Percentiles rank a stretch among this genome's conserved stretches.
phyloP scores from a whole-genome alignment of 2,888 invertebrate genomes.

The Leptinotarsa tumamoca region DNA sequence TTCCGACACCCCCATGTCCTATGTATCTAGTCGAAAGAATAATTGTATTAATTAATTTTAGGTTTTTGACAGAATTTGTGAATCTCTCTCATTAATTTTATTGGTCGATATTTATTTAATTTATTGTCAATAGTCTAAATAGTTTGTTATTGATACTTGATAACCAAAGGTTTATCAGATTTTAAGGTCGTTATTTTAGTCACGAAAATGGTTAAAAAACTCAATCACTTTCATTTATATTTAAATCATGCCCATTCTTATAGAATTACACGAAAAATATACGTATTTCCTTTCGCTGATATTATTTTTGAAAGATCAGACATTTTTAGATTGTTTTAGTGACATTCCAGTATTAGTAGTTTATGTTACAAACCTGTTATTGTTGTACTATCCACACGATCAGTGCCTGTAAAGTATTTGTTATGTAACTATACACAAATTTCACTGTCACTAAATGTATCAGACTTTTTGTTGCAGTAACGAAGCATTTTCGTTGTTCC shows the following conservation, averaged over 20 bases:
- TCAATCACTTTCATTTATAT: constrained; percentile 48
- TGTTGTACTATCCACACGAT: constrained; percentile 27
- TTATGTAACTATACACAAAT: constrained; percentile 15
- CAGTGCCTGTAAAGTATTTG: constrained; percentile 20
- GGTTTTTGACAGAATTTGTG: constrained; percentile 57
- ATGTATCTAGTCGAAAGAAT: constrained; percentile 60
- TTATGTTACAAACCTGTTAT: constrained; percentile 12
- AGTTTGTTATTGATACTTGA: constrained; percentile 31
- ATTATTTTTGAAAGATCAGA: constrained; percentile 50
- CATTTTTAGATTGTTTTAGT: constrained; percentile 23
- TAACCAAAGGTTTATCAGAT: constrained; percentile 45
- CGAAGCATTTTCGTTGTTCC: constrained; percentile 35
- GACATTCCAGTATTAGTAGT: constrained; percentile 20
- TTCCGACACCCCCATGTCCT: constrained; percentile 55
- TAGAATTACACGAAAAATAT: constrained; percentile 53
- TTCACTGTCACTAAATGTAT: constrained; percentile 24
- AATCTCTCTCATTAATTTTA: constrained; percentile 48
- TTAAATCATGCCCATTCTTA: constrained; percentile 52
- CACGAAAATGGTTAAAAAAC: background rate
- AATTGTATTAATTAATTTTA: constrained; percentile 58
- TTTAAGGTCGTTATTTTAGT: background rate
- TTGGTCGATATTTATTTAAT: constrained; percentile 50
- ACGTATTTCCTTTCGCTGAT: constrained; percentile 58
- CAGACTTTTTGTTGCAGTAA: constrained; percentile 34
- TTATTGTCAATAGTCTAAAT: constrained; percentile 35